phyloP scores from a whole-genome alignment of 2,888 invertebrate genomes.

The Limnephilus lunatus region DNA sequence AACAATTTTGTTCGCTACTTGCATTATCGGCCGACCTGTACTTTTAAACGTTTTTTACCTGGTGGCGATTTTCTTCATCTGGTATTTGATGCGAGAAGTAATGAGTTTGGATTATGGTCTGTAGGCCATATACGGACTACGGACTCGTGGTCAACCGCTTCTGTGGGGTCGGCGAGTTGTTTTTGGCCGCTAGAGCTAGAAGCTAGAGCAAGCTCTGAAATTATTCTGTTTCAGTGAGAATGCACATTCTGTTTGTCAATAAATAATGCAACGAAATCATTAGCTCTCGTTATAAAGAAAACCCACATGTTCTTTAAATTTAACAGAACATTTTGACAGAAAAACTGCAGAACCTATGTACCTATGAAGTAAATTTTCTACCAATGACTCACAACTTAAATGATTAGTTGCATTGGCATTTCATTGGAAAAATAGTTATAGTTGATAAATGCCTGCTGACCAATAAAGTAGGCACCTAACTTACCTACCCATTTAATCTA shows the following conservation, averaged over 20 bases:
- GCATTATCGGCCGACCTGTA: background rate
- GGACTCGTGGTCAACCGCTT: constrained; percentile 39
- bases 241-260: background rate
- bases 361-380: background rate
- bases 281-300: background rate
- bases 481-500: background rate
- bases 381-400: background rate
- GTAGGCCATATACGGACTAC: constrained; percentile 31
- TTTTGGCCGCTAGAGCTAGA: constrained; percentile 1
- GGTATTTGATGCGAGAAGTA: background rate
- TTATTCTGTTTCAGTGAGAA: background rate
- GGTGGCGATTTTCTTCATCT: constrained; percentile 2
- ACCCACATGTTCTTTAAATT: background rate
- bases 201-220: background rate
- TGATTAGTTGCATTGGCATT: background rate
- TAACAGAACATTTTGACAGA: background rate
- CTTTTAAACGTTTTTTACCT: background rate
- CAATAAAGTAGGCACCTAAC: background rate
- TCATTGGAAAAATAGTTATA: background rate
- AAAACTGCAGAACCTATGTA: background rate
- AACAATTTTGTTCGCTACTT: background rate
- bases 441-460: background rate
- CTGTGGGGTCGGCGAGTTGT: constrained; percentile 27
- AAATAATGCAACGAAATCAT: background rate
- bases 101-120: background rate